Base-by-base conservation (phyloP, 2,113 vertebrate genomes). In the Triplophysa rosa region DNA sequence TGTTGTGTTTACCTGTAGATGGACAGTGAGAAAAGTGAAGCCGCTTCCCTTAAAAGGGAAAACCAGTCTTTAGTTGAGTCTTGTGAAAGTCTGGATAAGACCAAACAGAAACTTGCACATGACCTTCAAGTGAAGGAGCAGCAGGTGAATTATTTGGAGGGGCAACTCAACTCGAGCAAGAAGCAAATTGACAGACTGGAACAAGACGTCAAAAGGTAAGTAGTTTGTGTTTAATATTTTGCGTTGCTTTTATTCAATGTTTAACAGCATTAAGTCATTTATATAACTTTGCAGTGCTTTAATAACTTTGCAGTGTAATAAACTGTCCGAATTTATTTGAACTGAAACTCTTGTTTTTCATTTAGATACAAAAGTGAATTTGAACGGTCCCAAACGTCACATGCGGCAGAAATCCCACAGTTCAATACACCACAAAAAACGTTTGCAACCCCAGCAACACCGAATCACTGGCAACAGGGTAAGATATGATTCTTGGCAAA, bases 41-140 rank as follows among this genome's bases (percentile, higher is more conserved):
- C 86, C 0, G 84, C 92, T 49, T 90, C 88, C 70, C 79, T 97
- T 12, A 97, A 98, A 88, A 93, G 94, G 80, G 96, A 98, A 86
- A 96, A 96, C 79, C 96, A 97, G 87, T 93, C 90, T 61, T 80
- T 98, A 70, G 86, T 96, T 64, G 96, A 98, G 87, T 93, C 94
- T 2, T 98, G 95, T 85, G 96, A 97, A 77, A 93, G 74, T 85
- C 82, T 96, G 84, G 95, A 98, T 80, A 98, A 95, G 86, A 83
- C 90, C 23, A 95, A 91, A 69, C 95, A 97, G 88, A 97, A 95
- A 88, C 87, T 90, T 19, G 84, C 85, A 56, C 94, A 96, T 80
- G 96, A 97, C 47, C 93, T 97, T 21, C 95, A 96, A 77, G 87
- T 95, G 17, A 97, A 96, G 83, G 95, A 98, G 83, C 93, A 95